A percentile compares a stretch with the other conserved stretches of the same genome.
These are phyloP conservation scores for Oscheius myriophilus DNA, from an alignment of 2,888 invertebrate species.

Conservation along the genomic window DNA sequence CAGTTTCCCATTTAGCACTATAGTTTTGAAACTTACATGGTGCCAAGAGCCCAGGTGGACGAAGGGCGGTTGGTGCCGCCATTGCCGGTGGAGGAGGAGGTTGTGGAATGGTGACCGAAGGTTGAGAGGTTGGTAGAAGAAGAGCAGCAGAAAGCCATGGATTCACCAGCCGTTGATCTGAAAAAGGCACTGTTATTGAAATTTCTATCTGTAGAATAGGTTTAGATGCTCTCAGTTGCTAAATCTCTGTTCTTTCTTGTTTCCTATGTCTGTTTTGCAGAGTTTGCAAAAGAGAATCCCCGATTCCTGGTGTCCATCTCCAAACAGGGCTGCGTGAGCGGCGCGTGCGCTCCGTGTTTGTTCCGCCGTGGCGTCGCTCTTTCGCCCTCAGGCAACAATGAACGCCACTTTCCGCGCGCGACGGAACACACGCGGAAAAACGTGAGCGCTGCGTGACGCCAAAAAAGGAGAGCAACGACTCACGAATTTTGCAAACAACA, in stretches of 20 bases:
- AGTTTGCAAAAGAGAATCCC: no score
- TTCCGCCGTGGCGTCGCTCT: slow-evolving; percentile 4
- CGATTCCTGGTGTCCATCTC: no score
- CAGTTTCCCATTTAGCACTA: no score
- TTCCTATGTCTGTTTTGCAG: no score
- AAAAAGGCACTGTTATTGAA: neutral
- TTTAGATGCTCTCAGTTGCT: no score
- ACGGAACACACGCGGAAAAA: slow-evolving; percentile 25
- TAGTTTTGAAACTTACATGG: slow-evolving; percentile 15
- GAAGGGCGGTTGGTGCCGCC: slow-evolving; percentile 31
- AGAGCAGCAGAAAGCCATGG: slow-evolving; percentile 56
- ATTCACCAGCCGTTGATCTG: slow-evolving; percentile 38
- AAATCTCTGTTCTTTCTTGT: no score
- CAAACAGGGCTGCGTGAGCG: slow-evolving; percentile 6
- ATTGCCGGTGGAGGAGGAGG: slow-evolving; percentile 9
- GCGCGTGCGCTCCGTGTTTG: slow-evolving; percentile 7
- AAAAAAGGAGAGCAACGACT: neutral
- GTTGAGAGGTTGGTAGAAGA: slow-evolving; percentile 24
- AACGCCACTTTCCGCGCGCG: slow-evolving; percentile 6
- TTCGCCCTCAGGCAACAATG: slow-evolving; percentile 3
- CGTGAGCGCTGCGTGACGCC: slow-evolving; percentile 27
- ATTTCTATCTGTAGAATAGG: no score
- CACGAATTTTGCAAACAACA: slow-evolving; percentile 1
- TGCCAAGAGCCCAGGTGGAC: slow-evolving; percentile 19
- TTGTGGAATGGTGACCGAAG: slow-evolving; percentile 19